These are phyloP conservation scores for Vulpes lagopus DNA, from an alignment of 2,113 vertebrate genomes.

Conservation along the genomic window DNA sequence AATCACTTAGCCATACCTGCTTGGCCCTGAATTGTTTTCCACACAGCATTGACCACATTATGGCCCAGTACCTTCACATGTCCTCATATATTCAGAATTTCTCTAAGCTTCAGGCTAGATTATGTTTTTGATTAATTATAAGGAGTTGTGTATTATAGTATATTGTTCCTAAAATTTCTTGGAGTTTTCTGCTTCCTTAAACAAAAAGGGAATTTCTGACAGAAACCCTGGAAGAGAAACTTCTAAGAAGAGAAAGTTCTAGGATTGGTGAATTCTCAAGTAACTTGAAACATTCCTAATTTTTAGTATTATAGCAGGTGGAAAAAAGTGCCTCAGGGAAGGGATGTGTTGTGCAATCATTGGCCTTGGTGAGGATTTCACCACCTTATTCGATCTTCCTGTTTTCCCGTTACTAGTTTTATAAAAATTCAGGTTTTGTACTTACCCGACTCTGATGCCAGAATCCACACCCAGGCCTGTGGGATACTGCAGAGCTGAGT, in stretches of 20 bases:
- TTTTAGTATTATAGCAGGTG: slow-evolving; percentile 68
- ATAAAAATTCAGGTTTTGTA: slow-evolving; percentile 45
- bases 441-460: background rate
- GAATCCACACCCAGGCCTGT: background rate
- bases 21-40: background rate
- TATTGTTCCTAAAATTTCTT: slow-evolving; percentile 33
- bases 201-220: slow-evolving; percentile 68
- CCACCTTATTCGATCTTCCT: slow-evolving; percentile 63
- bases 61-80: background rate
- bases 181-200: slow-evolving; percentile 18
- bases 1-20: background rate
- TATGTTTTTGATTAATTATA: background rate
- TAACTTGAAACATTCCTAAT: slow-evolving; percentile 39
- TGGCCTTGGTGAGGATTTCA: slow-evolving; percentile 48
- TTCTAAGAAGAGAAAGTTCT: slow-evolving; percentile 39
- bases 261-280: slow-evolving; percentile 56
- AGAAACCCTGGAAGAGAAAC: slow-evolving; percentile 59
- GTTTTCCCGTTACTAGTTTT: slow-evolving; percentile 44
- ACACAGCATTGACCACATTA: background rate
- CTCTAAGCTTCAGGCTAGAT: background rate
- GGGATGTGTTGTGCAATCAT: background rate
- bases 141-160: background rate
- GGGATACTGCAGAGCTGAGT: background rate
- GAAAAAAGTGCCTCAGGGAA: slow-evolving; percentile 35
- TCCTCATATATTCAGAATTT: background rate